These are phyloP conservation scores for Choreutis nemorana DNA, from an alignment of 2,888 invertebrate species.

Conservation along the genomic window DNA sequence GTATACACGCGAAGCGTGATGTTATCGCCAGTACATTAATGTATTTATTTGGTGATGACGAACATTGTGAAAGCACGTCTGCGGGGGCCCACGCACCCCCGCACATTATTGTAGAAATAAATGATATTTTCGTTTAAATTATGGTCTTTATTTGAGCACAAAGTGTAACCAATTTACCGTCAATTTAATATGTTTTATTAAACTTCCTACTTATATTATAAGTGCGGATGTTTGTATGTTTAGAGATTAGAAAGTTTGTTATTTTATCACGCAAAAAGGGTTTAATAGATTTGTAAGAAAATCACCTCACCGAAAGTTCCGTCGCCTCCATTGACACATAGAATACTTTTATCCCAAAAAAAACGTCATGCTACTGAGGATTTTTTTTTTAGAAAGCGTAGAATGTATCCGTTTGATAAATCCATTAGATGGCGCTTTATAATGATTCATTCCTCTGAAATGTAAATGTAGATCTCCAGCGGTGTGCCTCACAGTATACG, in stretches of 20 bases:
- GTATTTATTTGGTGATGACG: slow-evolving; percentile 57
- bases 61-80: slow-evolving; percentile 59
- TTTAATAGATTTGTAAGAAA: neutral
- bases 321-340: too few species aligned
- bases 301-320: too few species aligned
- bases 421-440: too few species aligned
- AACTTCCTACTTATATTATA: neutral
- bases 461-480: too few species aligned
- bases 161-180: neutral
- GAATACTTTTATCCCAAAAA: too few species aligned
- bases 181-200: neutral
- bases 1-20: slow-evolving; percentile 33
- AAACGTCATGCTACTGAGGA: too few species aligned
- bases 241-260: too few species aligned
- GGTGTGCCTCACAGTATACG: too few species aligned
- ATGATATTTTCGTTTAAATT: slow-evolving; percentile 64
- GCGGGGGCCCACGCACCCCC: slow-evolving; percentile 27
- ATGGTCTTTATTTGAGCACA: slow-evolving; percentile 26
- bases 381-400: too few species aligned
- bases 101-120: slow-evolving; percentile 62
- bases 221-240: neutral
- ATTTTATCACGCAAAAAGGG: neutral
- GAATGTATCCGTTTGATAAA: too few species aligned
- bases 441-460: too few species aligned
- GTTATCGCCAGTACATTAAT: slow-evolving; percentile 30